phyloP scores from a whole-genome alignment of 2,888 invertebrate species.

The Euplagia quadripunctaria region DNA sequence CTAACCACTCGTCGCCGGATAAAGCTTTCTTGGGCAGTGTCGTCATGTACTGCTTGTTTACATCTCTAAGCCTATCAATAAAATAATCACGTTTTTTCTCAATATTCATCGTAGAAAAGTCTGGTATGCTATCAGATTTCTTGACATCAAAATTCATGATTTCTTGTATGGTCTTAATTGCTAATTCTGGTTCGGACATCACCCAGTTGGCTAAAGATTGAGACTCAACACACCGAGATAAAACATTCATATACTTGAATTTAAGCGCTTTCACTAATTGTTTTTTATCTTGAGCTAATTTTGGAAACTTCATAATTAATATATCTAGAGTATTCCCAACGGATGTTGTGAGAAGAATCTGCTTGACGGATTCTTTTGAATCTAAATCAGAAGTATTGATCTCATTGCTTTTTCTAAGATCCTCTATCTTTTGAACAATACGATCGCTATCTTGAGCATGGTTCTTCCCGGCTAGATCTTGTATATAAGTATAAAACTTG shows the following conservation, averaged over 20 bases:
- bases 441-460: conserved; percentile 63
- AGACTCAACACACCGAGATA: conserved; percentile 74
- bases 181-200: conserved; percentile 70
- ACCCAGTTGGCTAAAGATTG: conserved; percentile 74
- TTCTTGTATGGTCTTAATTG: conserved; percentile 75
- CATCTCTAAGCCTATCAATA: conserved; percentile 67
- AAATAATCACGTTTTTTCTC: conserved; percentile 76
- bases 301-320: conserved; percentile 74
- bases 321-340: conserved; percentile 76
- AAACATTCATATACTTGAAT: conserved; percentile 77
- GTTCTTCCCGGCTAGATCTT: conserved; percentile 70
- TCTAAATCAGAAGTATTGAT: conserved; percentile 61
- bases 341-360: conserved; percentile 69
- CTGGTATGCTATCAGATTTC: conserved; percentile 63
- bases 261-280: conserved; percentile 71
- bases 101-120: conserved; percentile 61
- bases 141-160: conserved; percentile 70
- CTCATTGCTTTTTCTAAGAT: conserved; percentile 63
- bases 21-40: conserved; percentile 73
- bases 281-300: conserved; percentile 73
- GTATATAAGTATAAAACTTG: conserved; percentile 77
- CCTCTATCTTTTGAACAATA: conserved; percentile 73
- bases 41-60: conserved; percentile 77
- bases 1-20: conserved; percentile 79
- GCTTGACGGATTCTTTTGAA: conserved; percentile 70